These are phyloP conservation scores for Drosophila mayaguana DNA, from an alignment of 2,888 invertebrate genomes.

Conservation along the genomic window DNA sequence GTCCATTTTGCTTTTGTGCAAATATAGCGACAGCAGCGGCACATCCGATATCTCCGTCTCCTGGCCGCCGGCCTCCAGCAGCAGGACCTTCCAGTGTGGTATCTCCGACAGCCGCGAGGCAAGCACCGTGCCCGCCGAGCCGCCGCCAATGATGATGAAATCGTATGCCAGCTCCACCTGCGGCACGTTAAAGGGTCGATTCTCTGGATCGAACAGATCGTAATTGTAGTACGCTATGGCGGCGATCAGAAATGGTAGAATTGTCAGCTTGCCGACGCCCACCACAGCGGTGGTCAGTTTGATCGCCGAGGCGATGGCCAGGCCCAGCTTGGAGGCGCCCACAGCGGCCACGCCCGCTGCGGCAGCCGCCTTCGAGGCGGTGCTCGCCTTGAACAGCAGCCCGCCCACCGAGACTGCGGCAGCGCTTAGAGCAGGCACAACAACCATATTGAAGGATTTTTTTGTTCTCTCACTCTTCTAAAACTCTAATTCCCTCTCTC, in stretches of 20 bases:
- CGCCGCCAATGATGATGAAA: slow-evolving; percentile 93
- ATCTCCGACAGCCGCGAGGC: slow-evolving; percentile 93
- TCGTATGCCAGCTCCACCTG: slow-evolving; percentile 90
- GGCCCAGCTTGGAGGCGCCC: slow-evolving; percentile 83
- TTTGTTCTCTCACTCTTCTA: not conserved
- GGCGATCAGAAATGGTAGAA: slow-evolving; percentile 91
- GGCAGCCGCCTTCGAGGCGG: slow-evolving; percentile 81
- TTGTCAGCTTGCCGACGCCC: slow-evolving; percentile 90
- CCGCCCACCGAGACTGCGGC: slow-evolving; percentile 83
- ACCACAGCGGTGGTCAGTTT: slow-evolving; percentile 90
- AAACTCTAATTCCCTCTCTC: not conserved
- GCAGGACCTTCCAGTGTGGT: slow-evolving; percentile 91
- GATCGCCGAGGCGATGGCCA: slow-evolving; percentile 87
- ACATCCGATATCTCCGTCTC: slow-evolving; percentile 95
- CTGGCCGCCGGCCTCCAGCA: slow-evolving; percentile 94
- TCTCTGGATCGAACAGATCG: slow-evolving; percentile 94
- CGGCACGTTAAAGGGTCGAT: slow-evolving; percentile 90
- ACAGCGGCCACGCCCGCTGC: slow-evolving; percentile 84
- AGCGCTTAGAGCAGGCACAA: slow-evolving; percentile 79
- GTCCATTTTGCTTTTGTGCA: slow-evolving; percentile 95
- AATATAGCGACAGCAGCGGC: slow-evolving; percentile 93
- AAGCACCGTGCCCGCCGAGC: slow-evolving; percentile 93
- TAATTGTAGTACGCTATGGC: slow-evolving; percentile 93
- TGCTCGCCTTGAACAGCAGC: slow-evolving; percentile 83
- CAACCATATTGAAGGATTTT: slow-evolving; percentile 65